Conservation (phyloP, 2,113 vertebrate species). For the Sturnira hondurensis region DNA sequence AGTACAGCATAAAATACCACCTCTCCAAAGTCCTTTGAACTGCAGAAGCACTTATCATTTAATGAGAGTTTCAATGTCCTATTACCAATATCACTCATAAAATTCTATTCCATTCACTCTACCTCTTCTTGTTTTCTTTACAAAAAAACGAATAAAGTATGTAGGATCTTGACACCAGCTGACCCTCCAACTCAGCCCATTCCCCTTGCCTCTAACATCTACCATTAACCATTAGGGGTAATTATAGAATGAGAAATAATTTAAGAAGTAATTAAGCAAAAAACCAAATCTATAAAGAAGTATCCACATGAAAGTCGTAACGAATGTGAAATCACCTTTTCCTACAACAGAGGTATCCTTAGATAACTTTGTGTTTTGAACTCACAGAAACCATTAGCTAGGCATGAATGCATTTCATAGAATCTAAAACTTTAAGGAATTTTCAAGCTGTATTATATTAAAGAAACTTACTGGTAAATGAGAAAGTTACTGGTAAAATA, state of each 20-base stretch:
- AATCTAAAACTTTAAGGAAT: neutral
- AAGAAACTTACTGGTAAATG: neutral
- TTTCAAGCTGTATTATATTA: neutral
- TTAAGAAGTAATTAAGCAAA: constrained; percentile 2
- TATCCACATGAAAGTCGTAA: neutral
- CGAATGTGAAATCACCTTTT: neutral
- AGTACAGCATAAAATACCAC: neutral
- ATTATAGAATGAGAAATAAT: neutral
- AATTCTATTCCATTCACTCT: neutral
- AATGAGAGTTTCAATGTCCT: neutral
- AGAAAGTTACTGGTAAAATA: neutral
- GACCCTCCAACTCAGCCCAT: neutral
- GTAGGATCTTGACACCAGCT: neutral
- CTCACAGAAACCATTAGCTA: neutral
- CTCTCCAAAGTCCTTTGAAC: neutral
- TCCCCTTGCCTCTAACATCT: neutral
- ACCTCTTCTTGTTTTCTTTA: neutral
- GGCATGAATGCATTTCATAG: neutral
- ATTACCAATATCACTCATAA: neutral
- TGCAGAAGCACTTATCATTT: neutral
- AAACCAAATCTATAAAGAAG: neutral
- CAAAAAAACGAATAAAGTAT: constrained; percentile 4
- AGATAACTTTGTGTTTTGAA: neutral
- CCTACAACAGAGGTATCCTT: neutral
- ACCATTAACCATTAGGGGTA: neutral